Evolutionary conservation across 2,113 vertebrate species (phyloP), one percentile per base, ranked within the genome.

Genomic region (Heliornis fulica): DNA sequence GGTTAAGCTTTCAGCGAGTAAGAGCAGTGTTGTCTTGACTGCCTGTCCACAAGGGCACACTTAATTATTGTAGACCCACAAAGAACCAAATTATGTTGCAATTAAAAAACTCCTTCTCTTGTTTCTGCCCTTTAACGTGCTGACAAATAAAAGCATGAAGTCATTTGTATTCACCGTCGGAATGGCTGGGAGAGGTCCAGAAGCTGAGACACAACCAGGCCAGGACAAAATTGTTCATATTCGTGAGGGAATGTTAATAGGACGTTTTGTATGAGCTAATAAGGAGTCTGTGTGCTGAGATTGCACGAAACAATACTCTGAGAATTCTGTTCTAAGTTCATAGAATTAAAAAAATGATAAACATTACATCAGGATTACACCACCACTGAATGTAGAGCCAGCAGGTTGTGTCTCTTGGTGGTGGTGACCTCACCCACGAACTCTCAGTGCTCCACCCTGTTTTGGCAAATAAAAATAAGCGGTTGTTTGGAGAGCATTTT

Each of bases 391-490:
- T 36, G 13, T 15, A 34, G 11, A 86, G 74, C 29, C 50, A 86
- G 31, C 15, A 94, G 38, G 32, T 89, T 76, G 18, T 10, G 13
- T 51, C 51, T 68, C 92, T 36, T 18, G 40, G 51, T 88, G 68
- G 43, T 41, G 46, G 18, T 90, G 88, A 96, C 71, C 79, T 92
- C 92, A 95, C 29, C 23, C 56, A 75, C 64, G 75, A 68, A 94
- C 70, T n/a, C 45, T 90, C 85, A 70, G 32, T n/a, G 19, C 87
- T 94, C 92, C 94, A 20, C 94, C 93, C 90, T 81, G 28, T 29
- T 94, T 12, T 81, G 68, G 90, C 83, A 87, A 91, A 81, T 18
- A 48, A 63, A 92, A 86, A 34, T 7, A 83, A 79, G 61, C 50
- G 70, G 18, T 59, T 78, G 70, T 87, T 87, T 60, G 76, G 28